Conservation (phyloP, 1,140 invertebrate species). For the Drusus annulatus region DNA sequence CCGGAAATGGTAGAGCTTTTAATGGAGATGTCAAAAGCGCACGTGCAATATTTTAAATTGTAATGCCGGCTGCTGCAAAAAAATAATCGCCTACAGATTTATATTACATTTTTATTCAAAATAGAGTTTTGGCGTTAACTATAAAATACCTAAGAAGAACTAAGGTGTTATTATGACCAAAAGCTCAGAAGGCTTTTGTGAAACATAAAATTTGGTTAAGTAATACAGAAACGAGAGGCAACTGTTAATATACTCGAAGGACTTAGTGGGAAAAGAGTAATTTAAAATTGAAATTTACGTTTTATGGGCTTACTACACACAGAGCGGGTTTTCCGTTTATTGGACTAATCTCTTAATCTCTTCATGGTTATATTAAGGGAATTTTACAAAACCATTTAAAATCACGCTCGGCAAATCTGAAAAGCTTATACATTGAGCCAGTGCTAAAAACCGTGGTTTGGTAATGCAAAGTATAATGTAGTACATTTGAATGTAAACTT, state of each 20-base stretch:
- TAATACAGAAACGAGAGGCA: too few relatives aligned
- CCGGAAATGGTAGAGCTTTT: conserved; percentile 21
- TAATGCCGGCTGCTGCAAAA: not conserved
- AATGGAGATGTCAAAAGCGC: conserved; percentile 43
- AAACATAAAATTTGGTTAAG: too few relatives aligned
- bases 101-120: too few relatives aligned
- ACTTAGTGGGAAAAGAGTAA: too few relatives aligned
- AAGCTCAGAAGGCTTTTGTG: too few relatives aligned
- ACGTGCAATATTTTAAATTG: conserved; percentile 19
- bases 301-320: conserved; percentile 15
- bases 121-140: too few relatives aligned
- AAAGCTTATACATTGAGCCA: not conserved
- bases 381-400: conserved; percentile 19
- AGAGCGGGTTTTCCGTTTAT: conserved; percentile 26
- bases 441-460: not conserved
- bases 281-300: not conserved
- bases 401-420: conserved; percentile 9
- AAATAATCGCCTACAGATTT: too few relatives aligned
- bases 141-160: too few relatives aligned
- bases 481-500: not conserved
- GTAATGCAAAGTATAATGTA: not conserved
- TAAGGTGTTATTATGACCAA: too few relatives aligned
- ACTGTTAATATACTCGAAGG: too few relatives aligned
- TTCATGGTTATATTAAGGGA: conserved; percentile 11
- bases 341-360: conserved; percentile 32